phyloP scores from a whole-genome alignment of 2,113 vertebrate genomes.

The Ancistrus triradiatus region DNA sequence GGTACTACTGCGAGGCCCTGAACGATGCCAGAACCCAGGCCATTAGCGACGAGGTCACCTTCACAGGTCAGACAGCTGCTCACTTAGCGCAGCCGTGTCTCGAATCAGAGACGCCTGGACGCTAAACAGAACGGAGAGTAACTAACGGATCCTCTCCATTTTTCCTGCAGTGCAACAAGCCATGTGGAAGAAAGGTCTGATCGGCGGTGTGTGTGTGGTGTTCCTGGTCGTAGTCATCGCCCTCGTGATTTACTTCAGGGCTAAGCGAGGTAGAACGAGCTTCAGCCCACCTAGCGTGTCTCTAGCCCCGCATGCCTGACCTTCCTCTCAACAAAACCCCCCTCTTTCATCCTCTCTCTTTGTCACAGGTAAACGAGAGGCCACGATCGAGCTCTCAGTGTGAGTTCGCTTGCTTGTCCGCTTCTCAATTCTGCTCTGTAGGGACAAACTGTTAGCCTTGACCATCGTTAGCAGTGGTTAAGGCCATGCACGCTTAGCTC shows the following conservation, averaged over 20 bases:
- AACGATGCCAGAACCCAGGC: constrained; percentile 49
- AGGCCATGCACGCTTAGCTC: too few species aligned
- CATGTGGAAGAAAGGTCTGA: constrained; percentile 64
- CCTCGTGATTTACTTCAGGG: constrained; percentile 49
- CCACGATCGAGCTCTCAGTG: constrained; percentile 67
- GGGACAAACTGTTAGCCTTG: constrained; percentile 8
- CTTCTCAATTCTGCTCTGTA: constrained; percentile 42
- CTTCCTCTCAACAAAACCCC: constrained; percentile 50
- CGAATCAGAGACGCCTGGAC: too few species aligned
- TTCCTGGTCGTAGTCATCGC: constrained; percentile 35
- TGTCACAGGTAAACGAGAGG: constrained; percentile 67
- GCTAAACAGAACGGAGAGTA: too few species aligned
- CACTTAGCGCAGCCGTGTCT: background rate
- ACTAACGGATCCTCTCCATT: too few species aligned
- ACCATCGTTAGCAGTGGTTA: background rate
- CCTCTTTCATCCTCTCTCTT: constrained; percentile 55
- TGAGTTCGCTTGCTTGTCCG: constrained; percentile 67
- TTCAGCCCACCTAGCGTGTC: constrained; percentile 54
- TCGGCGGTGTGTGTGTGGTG: constrained; percentile 49
- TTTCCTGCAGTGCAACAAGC: constrained; percentile 58
- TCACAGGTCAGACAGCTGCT: constrained; percentile 51
- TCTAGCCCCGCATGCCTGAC: constrained; percentile 53
- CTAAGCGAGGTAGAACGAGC: constrained; percentile 68
- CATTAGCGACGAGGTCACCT: background rate
- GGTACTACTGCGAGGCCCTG: constrained; percentile 59